Conservation (phyloP, 2,797 vertebrate species). For the Sebastiscus tertius region DNA sequence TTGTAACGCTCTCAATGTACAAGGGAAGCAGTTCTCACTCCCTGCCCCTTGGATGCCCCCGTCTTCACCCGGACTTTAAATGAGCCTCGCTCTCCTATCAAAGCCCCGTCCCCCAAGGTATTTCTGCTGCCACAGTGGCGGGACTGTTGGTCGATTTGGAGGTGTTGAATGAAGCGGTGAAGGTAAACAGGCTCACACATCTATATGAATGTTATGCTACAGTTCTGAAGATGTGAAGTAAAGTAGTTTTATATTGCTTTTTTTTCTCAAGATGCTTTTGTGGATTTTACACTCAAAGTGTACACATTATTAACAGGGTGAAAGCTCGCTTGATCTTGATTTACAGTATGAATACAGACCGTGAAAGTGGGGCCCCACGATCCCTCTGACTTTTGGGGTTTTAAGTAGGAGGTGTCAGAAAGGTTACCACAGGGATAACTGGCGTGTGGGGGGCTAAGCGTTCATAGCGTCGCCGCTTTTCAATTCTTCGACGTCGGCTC, state of each 20-base stretch:
- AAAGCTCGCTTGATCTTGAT: neutral
- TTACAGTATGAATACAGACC: neutral
- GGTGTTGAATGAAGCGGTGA: conserved; percentile 24
- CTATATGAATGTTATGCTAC: conserved; percentile 9
- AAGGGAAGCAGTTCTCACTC: conserved; percentile 52
- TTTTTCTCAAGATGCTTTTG: conserved; percentile 11
- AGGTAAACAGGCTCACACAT: conserved; percentile 37
- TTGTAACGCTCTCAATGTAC: conserved; percentile 44
- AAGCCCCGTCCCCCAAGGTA: conserved; percentile 39
- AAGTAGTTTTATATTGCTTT: neutral
- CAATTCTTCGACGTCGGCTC: neutral
- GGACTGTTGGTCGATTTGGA: conserved; percentile 32
- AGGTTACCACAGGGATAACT: neutral
- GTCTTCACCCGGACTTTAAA: conserved; percentile 56
- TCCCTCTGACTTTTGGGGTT: neutral
- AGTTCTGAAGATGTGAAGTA: conserved; percentile 2
- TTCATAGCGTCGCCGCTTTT: neutral
- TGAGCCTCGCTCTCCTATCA: conserved; percentile 48
- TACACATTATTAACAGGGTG: neutral
- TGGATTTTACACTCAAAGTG: neutral
- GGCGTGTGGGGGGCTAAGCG: neutral
- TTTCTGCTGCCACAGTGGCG: conserved; percentile 44
- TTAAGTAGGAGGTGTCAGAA: neutral
- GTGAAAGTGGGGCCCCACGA: neutral
- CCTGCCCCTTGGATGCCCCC: conserved; percentile 59